These are phyloP conservation scores for Anniella stebbinsi DNA, from an alignment of 2,797 vertebrate genomes.

Conservation along the genomic window DNA sequence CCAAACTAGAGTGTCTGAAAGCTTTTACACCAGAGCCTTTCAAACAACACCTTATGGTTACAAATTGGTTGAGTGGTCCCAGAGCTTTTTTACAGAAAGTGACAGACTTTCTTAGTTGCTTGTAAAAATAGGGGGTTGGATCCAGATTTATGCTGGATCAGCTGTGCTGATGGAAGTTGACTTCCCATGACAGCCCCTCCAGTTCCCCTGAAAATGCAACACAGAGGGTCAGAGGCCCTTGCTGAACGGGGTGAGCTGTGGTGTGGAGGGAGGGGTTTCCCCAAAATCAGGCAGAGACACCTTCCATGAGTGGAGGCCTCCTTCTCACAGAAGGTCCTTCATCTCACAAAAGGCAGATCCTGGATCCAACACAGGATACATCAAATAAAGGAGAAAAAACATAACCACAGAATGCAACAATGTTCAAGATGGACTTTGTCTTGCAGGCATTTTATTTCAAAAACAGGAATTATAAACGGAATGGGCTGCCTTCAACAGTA, in stretches of 20 bases:
- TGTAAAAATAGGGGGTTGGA: neutral
- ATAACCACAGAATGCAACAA: neutral
- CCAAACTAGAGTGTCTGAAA: neutral
- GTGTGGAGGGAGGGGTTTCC: too few species aligned
- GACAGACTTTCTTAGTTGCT: neutral
- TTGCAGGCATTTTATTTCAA: neutral
- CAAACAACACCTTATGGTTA: neutral
- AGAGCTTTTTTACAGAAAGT: neutral
- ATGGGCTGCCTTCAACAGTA: conserved; percentile 4
- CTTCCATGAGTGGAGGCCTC: too few species aligned
- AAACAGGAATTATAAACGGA: neutral
- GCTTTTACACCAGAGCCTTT: neutral
- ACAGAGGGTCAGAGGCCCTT: too few species aligned
- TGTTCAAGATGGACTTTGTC: neutral
- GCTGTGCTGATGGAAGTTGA: neutral
- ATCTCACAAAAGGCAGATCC: too few species aligned
- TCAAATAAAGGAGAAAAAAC: neutral
- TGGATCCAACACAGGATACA: too few species aligned
- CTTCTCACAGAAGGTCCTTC: too few species aligned
- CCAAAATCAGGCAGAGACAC: too few species aligned
- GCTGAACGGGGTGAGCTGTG: too few species aligned
- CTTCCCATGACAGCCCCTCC: too few species aligned
- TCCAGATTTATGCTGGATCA: too few species aligned
- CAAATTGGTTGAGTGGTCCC: neutral
- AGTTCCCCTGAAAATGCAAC: too few species aligned